Percentiles rank a stretch among this genome's conserved stretches.
Evolutionary conservation across 2,797 vertebrate species (phyloP).

Genomic region (Platyrinchus mystaceus): DNA sequence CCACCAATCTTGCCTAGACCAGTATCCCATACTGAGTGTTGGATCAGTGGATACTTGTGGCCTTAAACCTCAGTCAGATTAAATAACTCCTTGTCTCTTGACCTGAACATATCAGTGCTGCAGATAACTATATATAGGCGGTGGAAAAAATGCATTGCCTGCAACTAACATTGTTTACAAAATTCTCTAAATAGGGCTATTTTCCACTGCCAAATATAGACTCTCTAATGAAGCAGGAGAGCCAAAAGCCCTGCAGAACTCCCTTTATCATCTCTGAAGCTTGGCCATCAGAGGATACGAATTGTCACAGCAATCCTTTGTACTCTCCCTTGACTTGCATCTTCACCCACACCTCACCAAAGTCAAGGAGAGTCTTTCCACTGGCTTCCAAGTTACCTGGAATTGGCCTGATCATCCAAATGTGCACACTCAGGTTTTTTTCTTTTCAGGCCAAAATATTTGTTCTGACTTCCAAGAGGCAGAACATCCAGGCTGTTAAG

Average conservation of each 20-base stretch:
- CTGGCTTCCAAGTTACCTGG: neutral
- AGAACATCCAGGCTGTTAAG: neutral
- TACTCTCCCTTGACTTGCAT: neutral
- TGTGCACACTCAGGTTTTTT: neutral
- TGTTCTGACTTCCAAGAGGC: neutral
- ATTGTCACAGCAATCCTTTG: neutral
- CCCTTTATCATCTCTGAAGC: neutral
- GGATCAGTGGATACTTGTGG: neutral
- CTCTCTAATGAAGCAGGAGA: neutral
- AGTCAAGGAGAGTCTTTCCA: neutral
- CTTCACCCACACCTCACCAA: neutral
- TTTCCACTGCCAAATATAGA: conserved; percentile 34
- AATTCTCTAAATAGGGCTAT: conserved; percentile 15
- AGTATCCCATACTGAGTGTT: neutral
- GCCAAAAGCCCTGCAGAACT: neutral
- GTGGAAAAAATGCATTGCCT: neutral
- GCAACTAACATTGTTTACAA: conserved; percentile 16
- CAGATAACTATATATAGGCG: conserved; percentile 9
- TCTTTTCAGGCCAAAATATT: neutral
- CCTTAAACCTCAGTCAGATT: neutral
- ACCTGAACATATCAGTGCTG: neutral
- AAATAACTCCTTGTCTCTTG: neutral
- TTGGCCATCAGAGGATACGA: neutral
- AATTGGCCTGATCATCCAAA: neutral
- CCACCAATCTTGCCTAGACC: neutral